phyloP scores from a whole-genome alignment of 2,888 invertebrate species.

The Antheraea yamamai region DNA sequence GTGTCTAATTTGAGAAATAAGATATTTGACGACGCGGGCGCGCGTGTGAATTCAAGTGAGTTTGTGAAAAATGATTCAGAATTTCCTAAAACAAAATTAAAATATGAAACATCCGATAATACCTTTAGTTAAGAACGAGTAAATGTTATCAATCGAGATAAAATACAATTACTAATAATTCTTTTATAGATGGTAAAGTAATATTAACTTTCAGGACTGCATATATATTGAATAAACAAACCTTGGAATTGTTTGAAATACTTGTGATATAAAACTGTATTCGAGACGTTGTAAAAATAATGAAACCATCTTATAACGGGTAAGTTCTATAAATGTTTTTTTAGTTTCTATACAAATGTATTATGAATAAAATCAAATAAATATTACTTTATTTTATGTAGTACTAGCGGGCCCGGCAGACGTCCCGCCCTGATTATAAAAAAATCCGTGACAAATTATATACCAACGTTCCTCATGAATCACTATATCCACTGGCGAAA shows the following conservation, averaged over 20 bases:
- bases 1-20: background rate
- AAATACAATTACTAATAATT: background rate
- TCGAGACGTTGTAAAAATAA: conserved; percentile 34
- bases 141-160: background rate
- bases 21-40: background rate
- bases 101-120: background rate
- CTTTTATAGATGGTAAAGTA: background rate
- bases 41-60: background rate
- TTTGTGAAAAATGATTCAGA: background rate
- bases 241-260: conserved; percentile 45
- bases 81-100: background rate
- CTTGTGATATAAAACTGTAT: conserved; percentile 25
- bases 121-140: background rate
- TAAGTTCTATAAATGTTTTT: conserved; percentile 34
- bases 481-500: too few relatives aligned
- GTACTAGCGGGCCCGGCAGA: too few relatives aligned
- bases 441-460: too few relatives aligned
- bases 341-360: too few relatives aligned
- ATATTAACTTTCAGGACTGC: background rate
- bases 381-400: too few relatives aligned
- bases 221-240: conserved; percentile 43
- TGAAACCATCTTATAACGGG: conserved; percentile 49
- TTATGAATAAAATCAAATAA: too few relatives aligned
- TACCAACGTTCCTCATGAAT: too few relatives aligned
- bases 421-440: too few relatives aligned